Evolutionary conservation across 2,888 invertebrate genomes (phyloP).

Genomic region (Sylvicola cinctus): DNA sequence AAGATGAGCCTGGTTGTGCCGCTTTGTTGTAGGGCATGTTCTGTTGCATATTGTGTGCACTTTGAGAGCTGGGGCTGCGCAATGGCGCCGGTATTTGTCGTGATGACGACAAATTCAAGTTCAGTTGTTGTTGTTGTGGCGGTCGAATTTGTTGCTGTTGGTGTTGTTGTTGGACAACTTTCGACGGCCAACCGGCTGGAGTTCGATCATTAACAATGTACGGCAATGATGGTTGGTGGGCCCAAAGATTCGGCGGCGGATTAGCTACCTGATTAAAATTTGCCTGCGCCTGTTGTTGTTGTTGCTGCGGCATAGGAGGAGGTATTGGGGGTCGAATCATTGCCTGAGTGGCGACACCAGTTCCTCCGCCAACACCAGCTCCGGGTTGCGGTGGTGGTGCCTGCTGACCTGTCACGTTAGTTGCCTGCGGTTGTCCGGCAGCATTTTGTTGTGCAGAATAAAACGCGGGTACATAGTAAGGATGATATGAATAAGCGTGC

Average conservation of each 20-base stretch:
- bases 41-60: conserved; percentile 5
- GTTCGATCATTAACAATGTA: neutral
- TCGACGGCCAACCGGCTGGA: neutral
- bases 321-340: conserved; percentile 3
- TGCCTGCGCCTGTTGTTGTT: neutral
- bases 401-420: conserved; percentile 17
- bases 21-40: neutral
- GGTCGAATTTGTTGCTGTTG: conserved; percentile 7
- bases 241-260: conserved; percentile 1
- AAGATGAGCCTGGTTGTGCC: too few relatives aligned
- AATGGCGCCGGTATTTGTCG: conserved; percentile 11
- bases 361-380: neutral
- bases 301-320: conserved; percentile 4
- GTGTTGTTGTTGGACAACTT: neutral
- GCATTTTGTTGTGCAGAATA: too few relatives aligned
- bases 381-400: conserved; percentile 22
- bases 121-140: conserved; percentile 9
- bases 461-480: too few relatives aligned
- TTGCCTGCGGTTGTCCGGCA: neutral
- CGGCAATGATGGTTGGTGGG: neutral
- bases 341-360: neutral
- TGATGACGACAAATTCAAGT: conserved; percentile 4
- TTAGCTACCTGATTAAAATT: neutral
- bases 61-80: conserved; percentile 3
- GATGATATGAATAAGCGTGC: too few relatives aligned